A percentile compares a stretch with the other conserved stretches of the same genome.
These are phyloP conservation scores for Trachelus iudaicus DNA, from an alignment of 2,888 invertebrate species.

Conservation along the genomic window DNA sequence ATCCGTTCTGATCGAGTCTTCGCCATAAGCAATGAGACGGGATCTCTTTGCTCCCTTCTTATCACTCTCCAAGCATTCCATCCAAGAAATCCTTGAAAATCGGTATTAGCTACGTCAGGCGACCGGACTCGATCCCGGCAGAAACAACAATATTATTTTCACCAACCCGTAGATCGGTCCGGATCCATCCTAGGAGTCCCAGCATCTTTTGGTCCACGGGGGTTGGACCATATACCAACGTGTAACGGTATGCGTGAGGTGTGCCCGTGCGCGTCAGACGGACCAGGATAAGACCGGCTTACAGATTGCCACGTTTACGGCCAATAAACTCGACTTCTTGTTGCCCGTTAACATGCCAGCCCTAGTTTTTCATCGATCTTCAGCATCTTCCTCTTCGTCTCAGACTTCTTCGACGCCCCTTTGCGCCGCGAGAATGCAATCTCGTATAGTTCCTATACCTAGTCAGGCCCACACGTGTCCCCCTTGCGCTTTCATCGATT, in stretches of 20 bases:
- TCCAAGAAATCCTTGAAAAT: neutral
- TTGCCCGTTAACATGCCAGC: slow-evolving; percentile 61
- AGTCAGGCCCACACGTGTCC: neutral
- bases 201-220: neutral
- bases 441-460: slow-evolving; percentile 22
- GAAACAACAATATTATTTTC: neutral
- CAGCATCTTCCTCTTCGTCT: slow-evolving; percentile 26
- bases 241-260: neutral
- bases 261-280: slow-evolving; percentile 15
- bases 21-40: neutral
- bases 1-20: neutral
- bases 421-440: slow-evolving; percentile 34
- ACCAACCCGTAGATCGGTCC: neutral
- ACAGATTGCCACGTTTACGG: slow-evolving; percentile 60
- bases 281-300: slow-evolving; percentile 49
- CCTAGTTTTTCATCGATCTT: slow-evolving; percentile 55
- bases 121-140: neutral
- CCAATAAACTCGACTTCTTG: slow-evolving; percentile 62
- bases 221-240: neutral
- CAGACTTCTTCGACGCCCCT: neutral
- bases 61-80: neutral
- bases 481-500: neutral
- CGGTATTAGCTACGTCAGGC: neutral
- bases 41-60: neutral
- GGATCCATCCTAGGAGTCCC: neutral